These are phyloP conservation scores for Hyposmocoma kahamanoa DNA, from an alignment of 1,140 invertebrate genomes.

Conservation along the genomic window DNA sequence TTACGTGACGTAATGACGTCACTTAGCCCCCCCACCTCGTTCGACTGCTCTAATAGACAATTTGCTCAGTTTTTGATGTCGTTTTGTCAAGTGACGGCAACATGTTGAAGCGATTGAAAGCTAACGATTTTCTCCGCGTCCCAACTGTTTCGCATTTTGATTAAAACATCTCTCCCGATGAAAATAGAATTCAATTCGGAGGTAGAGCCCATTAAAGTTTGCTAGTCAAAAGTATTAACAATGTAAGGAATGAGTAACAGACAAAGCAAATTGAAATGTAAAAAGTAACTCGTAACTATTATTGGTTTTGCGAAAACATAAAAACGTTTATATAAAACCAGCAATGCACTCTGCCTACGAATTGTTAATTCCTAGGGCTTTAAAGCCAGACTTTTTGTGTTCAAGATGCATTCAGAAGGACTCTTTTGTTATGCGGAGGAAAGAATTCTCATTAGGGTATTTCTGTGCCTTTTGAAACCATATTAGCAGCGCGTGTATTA, in stretches of 20 bases:
- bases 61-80: slow-evolving; percentile 38
- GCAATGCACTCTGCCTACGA: slow-evolving; percentile 18
- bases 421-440: slow-evolving; percentile 50
- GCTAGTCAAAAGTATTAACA: too few relatives aligned
- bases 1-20: slow-evolving; percentile 64
- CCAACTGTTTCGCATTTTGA: too few relatives aligned
- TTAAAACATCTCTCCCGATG: too few relatives aligned
- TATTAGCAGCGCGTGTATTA: slow-evolving; percentile 42
- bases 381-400: slow-evolving; percentile 56
- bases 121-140: too few relatives aligned
- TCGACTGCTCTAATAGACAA: slow-evolving; percentile 50
- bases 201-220: too few relatives aligned
- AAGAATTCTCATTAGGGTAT: slow-evolving; percentile 64
- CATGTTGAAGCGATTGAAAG: background rate
- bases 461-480: slow-evolving; percentile 53
- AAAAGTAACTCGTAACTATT: too few relatives aligned
- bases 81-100: slow-evolving; percentile 21
- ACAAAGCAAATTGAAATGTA: too few relatives aligned
- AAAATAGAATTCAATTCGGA: too few relatives aligned
- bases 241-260: too few relatives aligned
- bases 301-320: slow-evolving; percentile 24
- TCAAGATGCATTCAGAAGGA: slow-evolving; percentile 51
- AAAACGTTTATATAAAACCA: slow-evolving; percentile 30
- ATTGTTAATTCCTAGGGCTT: slow-evolving; percentile 33
- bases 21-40: slow-evolving; percentile 41